Evolutionary conservation across 2,888 invertebrate species (phyloP), one percentile per base, ranked within the genome.

Genomic region (Allacma fusca): DNA sequence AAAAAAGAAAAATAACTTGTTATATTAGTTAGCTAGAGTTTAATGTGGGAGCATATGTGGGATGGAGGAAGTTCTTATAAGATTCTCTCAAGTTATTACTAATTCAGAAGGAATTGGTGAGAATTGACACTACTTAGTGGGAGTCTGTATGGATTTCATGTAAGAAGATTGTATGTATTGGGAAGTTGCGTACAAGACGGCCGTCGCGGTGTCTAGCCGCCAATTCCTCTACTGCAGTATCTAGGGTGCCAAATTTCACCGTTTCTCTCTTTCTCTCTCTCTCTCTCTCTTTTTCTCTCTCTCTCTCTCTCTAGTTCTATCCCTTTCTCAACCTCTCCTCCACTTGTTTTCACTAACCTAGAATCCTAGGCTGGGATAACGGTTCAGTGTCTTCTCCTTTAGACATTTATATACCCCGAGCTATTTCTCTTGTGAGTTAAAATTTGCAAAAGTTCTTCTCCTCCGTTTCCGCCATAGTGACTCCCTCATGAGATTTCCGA

Each of bases 201-300:
- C 64, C 73, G 62, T 62, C 72, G 72, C 72, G 73, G 73, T 73
- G 73, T 73, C 73, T 73, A 59, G 73, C 40, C 62, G 62, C 62
- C 62, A 62, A 62, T 62, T 23, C 68, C 28, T 23, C 68, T 43
- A 68, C 73, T 62, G 73, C 73, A 73, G 73, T 73, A 40, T 70
- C 57, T 71, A 73, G 73, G 73, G 73, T 73, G 73, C 73, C 73
- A 73, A 73, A 73, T 73, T 73, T 73, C 73, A 21, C 50, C 50
- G 70, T 34, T 26, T 44, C 50, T 24, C 23, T 29, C 7, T 29
- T n/a, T 13, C 1, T 21, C 21, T 43, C n/a, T 1, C 23, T 43
- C 43, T 43, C 43, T 69, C 44, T 69, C 21, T 23, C 40, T 16
- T n/a, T n/a, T n/a, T n/a, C n/a, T n/a, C n/a, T n/a, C 69, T 24